A percentile compares a stretch with the other conserved stretches of the same genome.
Conservation (phyloP, 2,113 vertebrate species). For the Spheniscus mendiculus region DNA sequence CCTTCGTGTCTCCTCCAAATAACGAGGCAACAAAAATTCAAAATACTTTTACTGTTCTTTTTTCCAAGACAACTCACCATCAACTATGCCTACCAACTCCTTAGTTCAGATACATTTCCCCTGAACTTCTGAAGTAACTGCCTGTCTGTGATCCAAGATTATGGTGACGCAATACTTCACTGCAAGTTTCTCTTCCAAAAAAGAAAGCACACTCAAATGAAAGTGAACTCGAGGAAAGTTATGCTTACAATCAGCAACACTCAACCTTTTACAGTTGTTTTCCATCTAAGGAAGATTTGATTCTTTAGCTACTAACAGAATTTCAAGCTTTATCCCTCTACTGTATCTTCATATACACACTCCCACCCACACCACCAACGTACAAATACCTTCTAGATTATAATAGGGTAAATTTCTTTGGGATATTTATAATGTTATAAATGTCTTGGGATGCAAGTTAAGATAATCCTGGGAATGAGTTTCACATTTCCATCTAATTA, state of each 20-base stretch:
- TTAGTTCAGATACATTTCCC: background rate
- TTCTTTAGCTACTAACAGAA: background rate
- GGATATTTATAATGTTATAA: background rate
- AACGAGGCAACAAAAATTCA: fast-evolving
- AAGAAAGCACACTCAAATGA: slow-evolving; percentile 11
- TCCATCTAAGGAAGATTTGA: slow-evolving; percentile 20
- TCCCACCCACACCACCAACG: background rate
- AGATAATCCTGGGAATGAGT: background rate
- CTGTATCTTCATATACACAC: background rate
- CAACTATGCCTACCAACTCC: background rate
- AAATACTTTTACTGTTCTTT: background rate
- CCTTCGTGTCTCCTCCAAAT: background rate
- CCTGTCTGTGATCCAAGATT: background rate
- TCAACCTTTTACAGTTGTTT: background rate
- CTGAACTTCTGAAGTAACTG: background rate
- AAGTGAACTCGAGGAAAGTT: slow-evolving; percentile 2
- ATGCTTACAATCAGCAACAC: background rate
- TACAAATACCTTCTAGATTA: background rate
- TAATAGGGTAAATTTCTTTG: background rate
- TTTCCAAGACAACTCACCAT: background rate
- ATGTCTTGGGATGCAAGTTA: background rate
- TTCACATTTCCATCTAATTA: background rate
- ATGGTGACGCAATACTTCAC: background rate
- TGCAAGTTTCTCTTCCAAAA: slow-evolving; percentile 46
- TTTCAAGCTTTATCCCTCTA: background rate